Evolutionary conservation across 2,113 vertebrate genomes (phyloP), one percentile per base, ranked within the genome.

Genomic region (Alosa alosa): DNA sequence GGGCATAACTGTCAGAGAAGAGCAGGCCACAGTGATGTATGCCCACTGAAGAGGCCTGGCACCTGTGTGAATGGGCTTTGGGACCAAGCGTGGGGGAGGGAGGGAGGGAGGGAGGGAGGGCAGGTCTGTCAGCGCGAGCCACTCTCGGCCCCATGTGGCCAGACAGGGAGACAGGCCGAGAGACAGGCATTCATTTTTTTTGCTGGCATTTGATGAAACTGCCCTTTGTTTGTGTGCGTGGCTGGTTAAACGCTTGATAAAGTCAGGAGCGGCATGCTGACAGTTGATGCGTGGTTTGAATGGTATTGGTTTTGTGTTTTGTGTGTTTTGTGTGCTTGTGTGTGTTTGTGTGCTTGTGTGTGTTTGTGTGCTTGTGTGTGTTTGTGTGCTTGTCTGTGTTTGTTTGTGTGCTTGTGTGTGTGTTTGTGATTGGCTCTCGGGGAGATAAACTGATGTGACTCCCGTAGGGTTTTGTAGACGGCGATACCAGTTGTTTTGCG

Each of bases 211-310:
- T 45, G 47, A 83, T 83, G 49, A 81, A 84, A 15, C 31, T 78
- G 64, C 82, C 82, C 81, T 84, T 84, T 84, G 86, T 84, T 81
- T 84, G 25, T n/a, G 83, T 39, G 44, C 50, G 60, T 57, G 45
- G 44, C 46, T 9, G 36, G 36, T 81, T 90, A 91, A 91, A 92
- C 89, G 87, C 87, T 88, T 87, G 87, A 90, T 91, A 85, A 91
- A 91, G 88, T 88, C 89, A 89, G 13, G 72, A 57, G 72, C 9
- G 10, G 72, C 72, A 75, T 36, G 72, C 72, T 75, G 72, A 75
- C 72, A 13, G 72, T 36, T 39, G 72, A 75, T 75, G 72, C 3
- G n/a, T 75, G 36, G 13, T 39, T 31, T 75, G 72, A 75, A 39
- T 41, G 64, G n/a, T 10, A 72, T 72, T 72, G 64, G n/a, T 10